Evolutionary conservation across 2,888 invertebrate genomes (phyloP), one percentile per base, ranked within the genome.

Genomic region (Parapristionchus giblindavisi): DNA sequence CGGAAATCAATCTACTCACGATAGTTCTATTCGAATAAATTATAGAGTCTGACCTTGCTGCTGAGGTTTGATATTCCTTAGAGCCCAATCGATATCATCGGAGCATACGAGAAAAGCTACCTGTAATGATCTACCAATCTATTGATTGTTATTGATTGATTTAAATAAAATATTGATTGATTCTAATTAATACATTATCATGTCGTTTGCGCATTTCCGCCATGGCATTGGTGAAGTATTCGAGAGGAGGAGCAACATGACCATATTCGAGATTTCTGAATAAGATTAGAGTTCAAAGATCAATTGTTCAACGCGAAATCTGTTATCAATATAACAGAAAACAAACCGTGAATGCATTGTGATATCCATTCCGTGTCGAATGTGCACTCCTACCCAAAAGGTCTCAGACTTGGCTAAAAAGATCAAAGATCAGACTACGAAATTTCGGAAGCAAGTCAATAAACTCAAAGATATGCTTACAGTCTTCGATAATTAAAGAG

Each of bases 331-430:
- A 32, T 24, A 24, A 14, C 14, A 6, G 29, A n/a, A 29, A 17
- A 11, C 48, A 34, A 2, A 76, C 76, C 88, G 78, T 14, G 77
- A 75, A 70, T 88, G 85, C 66, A 86, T 79, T 4, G 88, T 84
- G 77, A 89, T 83, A 77, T 89, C 89, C 71, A 85, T 81, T 14
- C 89, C 89, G 51, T 88, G 85, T 8, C 89, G 82, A 2, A 89
- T 86, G 77, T 89, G 89, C 27, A 89, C 81, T 0, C 88, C 89
- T 32, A 88, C 84, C 11, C 82, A 78, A 70, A 75, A 79, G 27
- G 77, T 75, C 21, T 79, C 76, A 11, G 74, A 56, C 61, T 77
- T 75, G 3, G 75, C 82, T 81, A 63, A 34, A 81, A 77, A 36
- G 17, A n/a, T n/a, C n/a, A n/a, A n/a, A n/a, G n/a, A n/a, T n/a